phyloP scores from a whole-genome alignment of 2,797 vertebrate species.

The Thamnophis elegans region DNA sequence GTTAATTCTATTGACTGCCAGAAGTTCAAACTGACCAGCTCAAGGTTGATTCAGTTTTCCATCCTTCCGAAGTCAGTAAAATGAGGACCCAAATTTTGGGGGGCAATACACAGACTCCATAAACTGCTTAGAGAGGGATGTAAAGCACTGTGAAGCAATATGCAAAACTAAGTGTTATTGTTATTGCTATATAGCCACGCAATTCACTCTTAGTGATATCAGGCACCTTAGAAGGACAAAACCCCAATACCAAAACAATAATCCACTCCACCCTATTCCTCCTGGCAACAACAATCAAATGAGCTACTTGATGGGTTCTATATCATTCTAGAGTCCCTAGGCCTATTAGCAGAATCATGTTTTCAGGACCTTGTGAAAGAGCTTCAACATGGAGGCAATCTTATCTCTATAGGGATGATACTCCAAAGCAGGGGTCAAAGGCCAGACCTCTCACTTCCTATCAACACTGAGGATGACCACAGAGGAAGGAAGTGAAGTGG shows the following conservation, averaged over 20 bases:
- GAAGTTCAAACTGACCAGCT: neutral
- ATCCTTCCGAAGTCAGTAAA: neutral
- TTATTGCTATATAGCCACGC: neutral
- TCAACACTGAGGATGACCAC: neutral
- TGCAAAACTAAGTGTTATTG: neutral
- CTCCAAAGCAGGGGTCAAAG: neutral
- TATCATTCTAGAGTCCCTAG: neutral
- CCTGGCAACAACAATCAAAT: neutral
- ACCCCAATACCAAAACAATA: neutral
- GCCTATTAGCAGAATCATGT: neutral
- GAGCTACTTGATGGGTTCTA: neutral
- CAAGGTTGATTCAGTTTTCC: neutral
- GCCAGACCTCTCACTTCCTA: neutral
- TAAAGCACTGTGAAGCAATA: neutral
- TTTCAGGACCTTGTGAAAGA: neutral
- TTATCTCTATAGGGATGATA: neutral
- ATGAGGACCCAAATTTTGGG: neutral
- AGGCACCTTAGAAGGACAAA: neutral
- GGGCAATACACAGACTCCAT: neutral
- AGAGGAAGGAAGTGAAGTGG: neutral
- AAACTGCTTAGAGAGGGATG: neutral
- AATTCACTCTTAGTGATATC: neutral
- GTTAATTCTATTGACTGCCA: neutral
- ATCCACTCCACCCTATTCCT: neutral
- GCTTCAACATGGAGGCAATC: neutral